Base-by-base conservation (phyloP, 2,888 invertebrate species). In the Cloeon dipterum region DNA sequence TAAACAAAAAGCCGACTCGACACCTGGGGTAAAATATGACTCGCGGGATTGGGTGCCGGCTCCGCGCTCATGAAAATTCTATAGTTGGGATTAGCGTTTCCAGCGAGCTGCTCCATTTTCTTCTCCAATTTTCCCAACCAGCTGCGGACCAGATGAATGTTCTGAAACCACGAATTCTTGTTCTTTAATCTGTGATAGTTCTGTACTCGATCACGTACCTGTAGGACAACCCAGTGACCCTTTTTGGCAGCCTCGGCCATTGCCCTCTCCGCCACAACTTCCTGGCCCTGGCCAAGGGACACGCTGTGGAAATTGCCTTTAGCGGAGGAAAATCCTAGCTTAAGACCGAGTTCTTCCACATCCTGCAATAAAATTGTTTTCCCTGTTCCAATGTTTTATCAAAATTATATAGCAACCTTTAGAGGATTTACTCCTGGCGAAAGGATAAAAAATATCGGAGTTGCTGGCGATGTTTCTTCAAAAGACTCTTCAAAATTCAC, bases 341-440 rank as follows among this genome's bases (percentile, higher is more conserved):
- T 71, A 45, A 71, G 73, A 1, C 89, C 93, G 18, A 88, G 55
- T 43, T 70, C 73, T 56, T 93, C 93, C 0, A 91, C 76, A 53
- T 91, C 93, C 70, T 70, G 43, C 20, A 20, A 40, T 26, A 23
- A n/a, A n/a, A n/a, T n/a, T n/a, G n/a, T n/a, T n/a, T n/a, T n/a
- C n/a, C n/a, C n/a, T n/a, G n/a, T n/a, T n/a, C n/a, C n/a, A n/a
- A n/a, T n/a, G n/a, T n/a, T n/a, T n/a, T n/a, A n/a, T n/a, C n/a
- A 8, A 19, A 14, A 13, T 14, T 21, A 20, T 34, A 4, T 19
- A 11, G 35, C 13, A 56, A 70, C 72, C 61, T 86, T 88, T 2
- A 91, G 58, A 0, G 93, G 93, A 58, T 93, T 88, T 1, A 93
- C 91, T 33, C 93, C 93, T 1, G 91, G 75, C 0, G 91, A 93